Base-by-base conservation (phyloP, 2,113 vertebrate genomes). In the Sialia sialis region DNA sequence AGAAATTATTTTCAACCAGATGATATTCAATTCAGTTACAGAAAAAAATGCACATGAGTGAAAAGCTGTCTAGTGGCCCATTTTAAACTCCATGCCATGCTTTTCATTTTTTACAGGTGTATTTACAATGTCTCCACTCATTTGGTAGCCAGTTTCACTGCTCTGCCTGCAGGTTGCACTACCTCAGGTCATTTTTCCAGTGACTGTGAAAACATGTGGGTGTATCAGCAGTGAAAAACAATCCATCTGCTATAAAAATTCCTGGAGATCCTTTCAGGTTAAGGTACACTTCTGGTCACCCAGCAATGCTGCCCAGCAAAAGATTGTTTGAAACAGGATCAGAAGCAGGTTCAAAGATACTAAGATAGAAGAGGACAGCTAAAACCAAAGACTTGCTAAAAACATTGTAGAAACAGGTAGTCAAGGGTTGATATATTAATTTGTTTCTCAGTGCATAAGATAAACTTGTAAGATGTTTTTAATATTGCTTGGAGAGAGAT, bases 121-220 rank as follows among this genome's bases (percentile, higher is more conserved):
- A 17, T 27, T 11, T 48, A 29, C 16, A 55, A 10, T n/a, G 9
- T 64, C n/a, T 41, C 6, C 8, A 4, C 9, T 34, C 36, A 34
- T 60, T 55, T 85, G 20, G 46, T 51, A 30, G 19, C 15, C 56
- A 64, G 13, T 59, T 56, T 80, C 54, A 29, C 25, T 26, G 11
- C 25, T 44, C 25, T 63, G 14, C 26, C 43, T 81, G 56, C 18
- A 86, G 32, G 12, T n/a, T 44, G 29, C 30, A 7, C 38, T 67
- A 10, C 32, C 30, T 27, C 32, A 36, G 29, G 13, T 46, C 3
- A 30, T 67, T 76, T 89, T 83, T 20, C 39, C 22, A 49, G 48
- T 17, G 46, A 27, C 38, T 82, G n/a, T 29, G 56, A 64, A 39
- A 49, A 48, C 0, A 0, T 29, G 7, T n/a, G 3, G 22, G 34